Evolutionary conservation across 1,140 invertebrate genomes (phyloP), one percentile per base, ranked within the genome.

Genomic region (Pectinophora gossypiella): DNA sequence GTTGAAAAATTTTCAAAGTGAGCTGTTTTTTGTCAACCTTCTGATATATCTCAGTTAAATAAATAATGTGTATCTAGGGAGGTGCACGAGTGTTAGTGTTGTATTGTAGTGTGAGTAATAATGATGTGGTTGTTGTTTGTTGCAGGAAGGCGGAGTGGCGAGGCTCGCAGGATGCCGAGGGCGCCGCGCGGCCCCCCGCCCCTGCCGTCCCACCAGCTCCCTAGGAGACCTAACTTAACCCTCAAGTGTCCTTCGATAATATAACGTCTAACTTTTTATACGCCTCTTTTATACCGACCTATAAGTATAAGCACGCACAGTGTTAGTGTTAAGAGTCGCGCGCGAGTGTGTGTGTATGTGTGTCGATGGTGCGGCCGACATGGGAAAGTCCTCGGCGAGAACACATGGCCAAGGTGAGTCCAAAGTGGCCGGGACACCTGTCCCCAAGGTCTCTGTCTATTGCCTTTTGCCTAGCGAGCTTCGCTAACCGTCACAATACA

Each of bases 341-440:
- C 66, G 76, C 64, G 76, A 61, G 76, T 79, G 61, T 59, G 62
- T 72, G 71, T 78, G 59, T 76, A 74, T 73, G 79, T 75, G 80
- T 74, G 80, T 79, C 69, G 77, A 86, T 86, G 83, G 80, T 86
- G 77, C 77, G 83, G 76, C 76, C 85, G 85, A 87, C 85, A 89
- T 89, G 85, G 87, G 87, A 88, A 88, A 89, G 69, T 87, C 85
- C 79, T 89, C 85, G 75, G 85, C 84, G 68, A 88, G 81, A 87
- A 87, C 87, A 88, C 85, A 89, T 80, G 85, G 85, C 61, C 85
- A 88, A 87, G 87, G 87, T 89, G 64, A 87, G 87, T 51, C 56
- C 46, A 51, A 59, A 52, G 38, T 19, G 23, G n/a, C 20, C 22
- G 18, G 45, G 56, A 70, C 71, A 72, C 66, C 59, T 72, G 67